Evolutionary conservation across 1,140 invertebrate genomes (phyloP), one percentile per base, ranked within the genome.

Genomic region (Cataglyphis hispanica): DNA sequence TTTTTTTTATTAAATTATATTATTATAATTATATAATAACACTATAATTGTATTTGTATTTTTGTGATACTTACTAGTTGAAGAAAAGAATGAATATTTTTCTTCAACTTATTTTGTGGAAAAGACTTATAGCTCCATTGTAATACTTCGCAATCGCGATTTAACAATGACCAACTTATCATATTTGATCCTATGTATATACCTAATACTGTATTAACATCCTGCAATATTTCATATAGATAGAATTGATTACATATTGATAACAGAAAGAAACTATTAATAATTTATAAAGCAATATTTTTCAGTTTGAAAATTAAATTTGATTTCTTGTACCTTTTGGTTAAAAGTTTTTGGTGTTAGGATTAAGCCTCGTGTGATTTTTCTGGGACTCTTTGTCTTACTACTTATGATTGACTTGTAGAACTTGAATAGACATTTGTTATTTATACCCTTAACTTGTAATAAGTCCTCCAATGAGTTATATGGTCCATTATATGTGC

Each of bases 101-200:
- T 10, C 22, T 3, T 61, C 2, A 0, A 22, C n/a, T 19, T 27
- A 19, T 2, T 34, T n/a, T 0, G 11, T 4, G 16, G 16, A 56
- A 84, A 76, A 16, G 5, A 34, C 37, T 77, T 43, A 11, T 46
- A 84, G 2, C 40, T 8, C 77, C 72, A 86, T 34, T 63, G 2
- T 37, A 89, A 66, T 34, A 89, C 27, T 2, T 86, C 2, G 16
- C 37, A 89, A 74, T 78, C 2, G 0, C 8, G 10, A 34, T 58
- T 50, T 50, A 89, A 1, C 31, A 74, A 70, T 60, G 74, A 7
- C 87, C 87, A 89, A 60, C 40, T 80, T 70, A 89, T 22, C 25
- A 67, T n/a, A 0, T 31, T 43, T 3, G 6, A 1, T 5, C 87
- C 84, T 13, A 89, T 0, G 2, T 89, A 16, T 56, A 89, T 43